These are phyloP conservation scores for Sebastes reedi DNA, from an alignment of 2,797 vertebrate species.

Conservation along the genomic window DNA sequence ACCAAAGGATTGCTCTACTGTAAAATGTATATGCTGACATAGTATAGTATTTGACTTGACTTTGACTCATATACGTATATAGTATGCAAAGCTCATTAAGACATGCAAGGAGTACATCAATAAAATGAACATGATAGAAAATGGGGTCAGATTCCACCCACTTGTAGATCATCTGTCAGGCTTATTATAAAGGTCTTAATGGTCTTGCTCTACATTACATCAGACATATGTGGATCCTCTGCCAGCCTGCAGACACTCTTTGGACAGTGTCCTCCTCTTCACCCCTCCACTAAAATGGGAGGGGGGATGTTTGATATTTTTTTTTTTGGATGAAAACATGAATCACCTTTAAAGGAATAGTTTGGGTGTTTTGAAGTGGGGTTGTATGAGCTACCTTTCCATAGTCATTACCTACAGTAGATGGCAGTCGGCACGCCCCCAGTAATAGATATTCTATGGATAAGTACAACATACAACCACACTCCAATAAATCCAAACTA, in stretches of 20 bases:
- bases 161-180: neutral
- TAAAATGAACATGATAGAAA: neutral
- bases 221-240: neutral
- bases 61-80: neutral
- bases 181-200: neutral
- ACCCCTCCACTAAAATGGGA: neutral
- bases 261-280: neutral
- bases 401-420: no score
- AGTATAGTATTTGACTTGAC: neutral
- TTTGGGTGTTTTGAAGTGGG: no score
- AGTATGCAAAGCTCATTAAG: neutral
- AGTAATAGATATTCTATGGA: no score
- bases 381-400: no score
- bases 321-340: no score
- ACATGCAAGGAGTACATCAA: neutral
- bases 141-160: neutral
- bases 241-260: neutral
- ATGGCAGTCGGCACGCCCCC: no score
- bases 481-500: no score
- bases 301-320: no score
- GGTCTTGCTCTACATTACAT: neutral
- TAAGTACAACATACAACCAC: no score
- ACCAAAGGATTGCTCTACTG: neutral
- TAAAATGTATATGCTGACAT: neutral
- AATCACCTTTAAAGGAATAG: no score